A percentile compares a stretch with the other conserved stretches of the same genome.
These are phyloP conservation scores for Anastrepha ludens DNA, from an alignment of 1,140 invertebrate species.

Conservation along the genomic window DNA sequence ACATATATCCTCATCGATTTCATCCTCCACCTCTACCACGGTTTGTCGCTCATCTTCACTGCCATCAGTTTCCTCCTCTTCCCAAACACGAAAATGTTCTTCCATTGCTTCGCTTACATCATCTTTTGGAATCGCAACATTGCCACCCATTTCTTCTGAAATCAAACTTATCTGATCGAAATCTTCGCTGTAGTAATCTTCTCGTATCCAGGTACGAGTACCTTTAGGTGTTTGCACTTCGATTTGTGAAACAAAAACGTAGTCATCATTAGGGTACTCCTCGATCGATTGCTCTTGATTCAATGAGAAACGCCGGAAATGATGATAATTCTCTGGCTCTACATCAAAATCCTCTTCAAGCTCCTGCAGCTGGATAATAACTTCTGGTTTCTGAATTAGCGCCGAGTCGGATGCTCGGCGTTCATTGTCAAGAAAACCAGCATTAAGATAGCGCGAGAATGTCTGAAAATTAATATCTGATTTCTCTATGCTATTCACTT, in stretches of 20 bases:
- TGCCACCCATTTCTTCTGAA: slow-evolving; percentile 55
- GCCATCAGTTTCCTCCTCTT: slow-evolving; percentile 60
- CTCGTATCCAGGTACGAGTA: slow-evolving; percentile 67
- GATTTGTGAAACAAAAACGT: slow-evolving; percentile 67
- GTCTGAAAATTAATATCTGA: slow-evolving; percentile 63
- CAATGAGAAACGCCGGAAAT: slow-evolving; percentile 68
- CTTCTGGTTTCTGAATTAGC: slow-evolving; percentile 60
- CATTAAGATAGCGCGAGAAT: slow-evolving; percentile 67
- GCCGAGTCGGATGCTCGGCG: slow-evolving; percentile 69
- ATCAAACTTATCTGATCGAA: slow-evolving; percentile 52
- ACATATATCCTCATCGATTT: slow-evolving; percentile 71
- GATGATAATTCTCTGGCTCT: slow-evolving; percentile 71
- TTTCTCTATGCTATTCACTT: slow-evolving; percentile 61
- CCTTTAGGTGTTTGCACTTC: slow-evolving; percentile 67
- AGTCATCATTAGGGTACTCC: slow-evolving; percentile 71
- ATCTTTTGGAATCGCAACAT: slow-evolving; percentile 62
- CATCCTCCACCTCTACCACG: slow-evolving; percentile 71
- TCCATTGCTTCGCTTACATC: slow-evolving; percentile 61
- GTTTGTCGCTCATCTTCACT: slow-evolving; percentile 72
- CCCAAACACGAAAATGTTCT: slow-evolving; percentile 60
- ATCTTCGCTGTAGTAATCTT: slow-evolving; percentile 66
- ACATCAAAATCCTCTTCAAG: slow-evolving; percentile 58
- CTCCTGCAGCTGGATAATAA: slow-evolving; percentile 55
- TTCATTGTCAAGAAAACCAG: slow-evolving; percentile 68
- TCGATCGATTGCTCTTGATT: slow-evolving; percentile 69